phyloP scores from a whole-genome alignment of 2,888 invertebrate genomes.

The Pinctada fucata region DNA sequence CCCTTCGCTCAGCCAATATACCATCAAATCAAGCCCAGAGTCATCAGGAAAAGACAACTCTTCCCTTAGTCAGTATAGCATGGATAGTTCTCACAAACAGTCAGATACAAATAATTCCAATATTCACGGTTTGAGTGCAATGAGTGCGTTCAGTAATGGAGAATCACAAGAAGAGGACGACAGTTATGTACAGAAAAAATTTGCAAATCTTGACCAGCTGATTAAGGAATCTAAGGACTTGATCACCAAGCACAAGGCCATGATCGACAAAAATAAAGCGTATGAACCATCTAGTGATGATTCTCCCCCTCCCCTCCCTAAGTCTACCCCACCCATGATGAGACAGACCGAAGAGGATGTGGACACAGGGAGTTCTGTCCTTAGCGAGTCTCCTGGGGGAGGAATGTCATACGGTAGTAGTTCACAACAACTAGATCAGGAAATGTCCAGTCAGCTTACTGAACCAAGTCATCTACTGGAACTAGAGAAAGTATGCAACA shows the following conservation, averaged over 20 bases:
- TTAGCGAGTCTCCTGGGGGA: neutral
- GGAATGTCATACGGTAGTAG: neutral
- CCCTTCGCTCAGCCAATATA: conserved; percentile 12
- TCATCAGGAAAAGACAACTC: conserved; percentile 20
- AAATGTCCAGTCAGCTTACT: neutral
- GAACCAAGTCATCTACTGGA: neutral
- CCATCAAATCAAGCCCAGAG: conserved; percentile 14
- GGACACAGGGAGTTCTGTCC: neutral
- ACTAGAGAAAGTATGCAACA: neutral
- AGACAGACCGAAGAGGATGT: neutral
- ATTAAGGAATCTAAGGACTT: conserved; percentile 57
- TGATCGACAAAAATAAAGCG: conserved; percentile 54
- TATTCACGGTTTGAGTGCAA: neutral
- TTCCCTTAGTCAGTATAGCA: conserved; percentile 36
- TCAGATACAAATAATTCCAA: conserved; percentile 18
- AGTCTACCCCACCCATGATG: neutral
- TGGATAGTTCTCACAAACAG: conserved; percentile 27
- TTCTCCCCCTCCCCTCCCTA: conserved; percentile 6
- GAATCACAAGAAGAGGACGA: conserved; percentile 46
- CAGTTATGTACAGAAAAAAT: conserved; percentile 51
- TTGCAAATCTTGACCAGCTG: conserved; percentile 55
- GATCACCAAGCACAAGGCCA: conserved; percentile 55
- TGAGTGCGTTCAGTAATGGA: conserved; percentile 28
- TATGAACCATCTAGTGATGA: conserved; percentile 23
- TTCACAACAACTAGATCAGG: neutral